Base-by-base conservation (phyloP, 2,888 invertebrate species). In the Agrotis segetum region DNA sequence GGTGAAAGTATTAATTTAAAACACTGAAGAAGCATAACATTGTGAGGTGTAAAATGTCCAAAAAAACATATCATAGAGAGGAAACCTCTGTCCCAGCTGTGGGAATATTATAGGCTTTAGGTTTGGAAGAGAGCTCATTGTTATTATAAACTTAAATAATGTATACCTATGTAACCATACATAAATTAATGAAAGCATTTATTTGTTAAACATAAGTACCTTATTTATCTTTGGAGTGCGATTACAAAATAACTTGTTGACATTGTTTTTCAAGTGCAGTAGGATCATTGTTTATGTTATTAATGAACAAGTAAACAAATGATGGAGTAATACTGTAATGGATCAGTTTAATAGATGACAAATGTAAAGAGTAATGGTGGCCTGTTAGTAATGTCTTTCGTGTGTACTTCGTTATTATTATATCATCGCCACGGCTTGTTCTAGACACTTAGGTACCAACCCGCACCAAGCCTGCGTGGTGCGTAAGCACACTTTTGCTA, bases 231-330 rank as follows among this genome's bases (percentile, higher is more conserved):
- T 40, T 14, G 24, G 24, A 66, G 13, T 5, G 34, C 34, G 14
- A 53, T 40, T 21, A 66, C 14, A 34, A 66, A 66, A 34, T 29
- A 66, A 21, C 3, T 34, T 63, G 21, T 21, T 11, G 40, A 40
- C 40, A 49, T 63, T 62, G n/a, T 49, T 50, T 50, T 13, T 40
- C n/a, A 24, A 52, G 13, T 17, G 16, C 24, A 14, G 17, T 14
- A 47, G 11, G 16, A 61, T 19, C 21, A 24, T 63, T 62, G 40
- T 44, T 7, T 44, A 17, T 34, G 53, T 21, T 17, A 2, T 47
- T 61, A 63, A 13, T 40, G 49, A 67, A 47, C 21, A 55, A 34
- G 29, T 52, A 47, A 55, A 55, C 34, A 53, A 47, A 66, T 34
- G 0, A 61, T 63, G 13, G 7, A 44, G n/a, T 24, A 11, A 40